Base-by-base conservation (phyloP, 2,888 invertebrate species). In the Dryomyza anilis region DNA sequence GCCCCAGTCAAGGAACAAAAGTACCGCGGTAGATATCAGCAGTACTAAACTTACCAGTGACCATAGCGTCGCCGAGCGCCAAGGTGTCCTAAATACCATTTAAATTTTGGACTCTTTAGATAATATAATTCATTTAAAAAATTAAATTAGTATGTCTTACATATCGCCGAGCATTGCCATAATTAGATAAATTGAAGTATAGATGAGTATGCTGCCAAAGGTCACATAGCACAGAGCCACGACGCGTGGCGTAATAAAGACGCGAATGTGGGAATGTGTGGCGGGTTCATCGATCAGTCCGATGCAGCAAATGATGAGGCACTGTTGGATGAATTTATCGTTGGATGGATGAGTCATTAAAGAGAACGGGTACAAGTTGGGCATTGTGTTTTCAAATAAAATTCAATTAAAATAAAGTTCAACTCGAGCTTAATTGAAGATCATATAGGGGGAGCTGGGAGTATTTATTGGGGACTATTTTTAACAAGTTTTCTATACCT, bases 251-350 rank as follows among this genome's bases (percentile, higher is more conserved):
- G 81, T 79, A 25, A 83, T 74, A 66, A 81, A 81, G 56, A 78
- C 73, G 23, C 80, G 77, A 66, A 79, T 66, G 64, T 80, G 80
- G 25, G 79, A 77, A 62, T 82, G 78, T 52, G 78, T 79, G n/a
- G 81, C 80, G 36, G 84, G 84, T 62, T 83, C 83, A 74, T 84
- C 83, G 67, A 84, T 78, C 23, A 84, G 73, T 3, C 82, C 84
- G 60, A 83, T 77, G 65, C 81, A 82, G 62, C 81, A 76, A 63
- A 83, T 79, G 39, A 83, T 69, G 50, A 83, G 76, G 63, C 77
- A 79, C 82, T 83, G 59, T 8, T 67, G 55, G 64, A 45, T 30
- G 30, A 57, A 63, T 19, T 23, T 27, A 19, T 57, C 55, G 52
- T 46, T 39, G 61, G 59, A 52, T n/a, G n/a, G n/a, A n/a, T n/a